Percentiles rank a stretch among this genome's conserved stretches.
Conservation (phyloP, 2,113 vertebrate genomes). For the Colinus virginianus region DNA sequence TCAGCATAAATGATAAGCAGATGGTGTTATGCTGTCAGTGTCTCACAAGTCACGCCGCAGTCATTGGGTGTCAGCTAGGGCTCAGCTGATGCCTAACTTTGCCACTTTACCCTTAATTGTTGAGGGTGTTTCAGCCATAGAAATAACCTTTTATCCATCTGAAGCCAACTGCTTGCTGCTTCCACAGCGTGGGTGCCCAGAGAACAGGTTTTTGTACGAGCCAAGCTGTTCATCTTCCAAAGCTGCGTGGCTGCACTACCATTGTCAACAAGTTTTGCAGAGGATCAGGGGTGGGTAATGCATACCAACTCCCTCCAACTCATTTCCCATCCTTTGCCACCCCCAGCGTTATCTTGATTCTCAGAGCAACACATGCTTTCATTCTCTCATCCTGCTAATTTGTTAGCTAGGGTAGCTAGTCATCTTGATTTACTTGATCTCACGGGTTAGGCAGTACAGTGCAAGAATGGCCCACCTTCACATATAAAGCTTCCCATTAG, state of each 20-base stretch:
- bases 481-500: neutral
- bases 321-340: conserved; percentile 56
- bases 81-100: conserved; percentile 9
- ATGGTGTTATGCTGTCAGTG: conserved; percentile 56
- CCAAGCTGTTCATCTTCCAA: conserved; percentile 51
- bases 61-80: neutral
- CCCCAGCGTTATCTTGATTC: conserved; percentile 39
- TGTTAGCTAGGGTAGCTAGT: conserved; percentile 11
- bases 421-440: conserved; percentile 18
- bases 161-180: conserved; percentile 53
- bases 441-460: neutral
- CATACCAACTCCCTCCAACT: conserved; percentile 33
- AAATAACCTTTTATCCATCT: conserved; percentile 32
- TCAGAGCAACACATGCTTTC: conserved; percentile 42
- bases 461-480: conserved; percentile 17
- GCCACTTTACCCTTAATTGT: conserved; percentile 32
- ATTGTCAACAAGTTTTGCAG: conserved; percentile 65
- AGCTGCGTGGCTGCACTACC: conserved; percentile 35
- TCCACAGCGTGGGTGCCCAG: conserved; percentile 24
- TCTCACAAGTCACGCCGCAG: conserved; percentile 55
- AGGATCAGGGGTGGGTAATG: conserved; percentile 52
- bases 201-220: conserved; percentile 51
- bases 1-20: conserved; percentile 52
- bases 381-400: conserved; percentile 29
- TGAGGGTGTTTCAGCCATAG: conserved; percentile 12